Base-by-base conservation (phyloP, 2,888 invertebrate genomes). In the Limnephilus lunatus region DNA sequence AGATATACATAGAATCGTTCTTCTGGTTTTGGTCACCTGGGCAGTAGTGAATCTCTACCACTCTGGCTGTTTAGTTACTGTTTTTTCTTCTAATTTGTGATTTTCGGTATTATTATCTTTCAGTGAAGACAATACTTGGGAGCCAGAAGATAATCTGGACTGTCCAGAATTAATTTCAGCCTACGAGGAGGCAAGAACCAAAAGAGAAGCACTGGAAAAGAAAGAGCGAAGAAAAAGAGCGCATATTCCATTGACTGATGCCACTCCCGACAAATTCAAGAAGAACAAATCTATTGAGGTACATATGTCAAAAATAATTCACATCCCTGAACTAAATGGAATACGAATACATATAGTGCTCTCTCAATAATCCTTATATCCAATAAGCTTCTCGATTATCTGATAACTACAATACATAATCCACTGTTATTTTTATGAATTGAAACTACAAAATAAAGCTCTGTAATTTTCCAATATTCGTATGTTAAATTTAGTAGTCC, bases 71-170 rank as follows among this genome's bases (percentile, higher is more conserved):
- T 35, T 35, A 32, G 32, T 35, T 35, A 35, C 35, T 4, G 3
- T 19, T 68, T 68, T 68, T n/a, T 9, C 25, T 68, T 68, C 25
- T 68, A 68, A 68, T 68, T 68, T 25, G 68, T 68, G 25, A 68
- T 68, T 68, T 68, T 68, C 9, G 7, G 5, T 44, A 32, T 92
- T 53, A n/a, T 83, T 53, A n/a, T 83, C 95, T 68, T 95, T n/a
- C 94, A 96, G 97, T 94, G 97, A 97, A 88, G 98, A 98, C 94
- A 98, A 98, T 94, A 98, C 98, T 0, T 98, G 98, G 98, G 98
- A 98, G 94, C 98, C 98, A 0, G 97, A 97, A 94, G 98, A 97
- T 94, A 98, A 98, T 94, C 95, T 98, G 0, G 98, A 98, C 94
- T 98, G 98, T 94, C 98, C 98, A 0, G 97, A 97, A 94, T 95